Evolutionary conservation across 2,888 invertebrate genomes (phyloP), one percentile per base, ranked within the genome.

Genomic region (Catocala fraxini): DNA sequence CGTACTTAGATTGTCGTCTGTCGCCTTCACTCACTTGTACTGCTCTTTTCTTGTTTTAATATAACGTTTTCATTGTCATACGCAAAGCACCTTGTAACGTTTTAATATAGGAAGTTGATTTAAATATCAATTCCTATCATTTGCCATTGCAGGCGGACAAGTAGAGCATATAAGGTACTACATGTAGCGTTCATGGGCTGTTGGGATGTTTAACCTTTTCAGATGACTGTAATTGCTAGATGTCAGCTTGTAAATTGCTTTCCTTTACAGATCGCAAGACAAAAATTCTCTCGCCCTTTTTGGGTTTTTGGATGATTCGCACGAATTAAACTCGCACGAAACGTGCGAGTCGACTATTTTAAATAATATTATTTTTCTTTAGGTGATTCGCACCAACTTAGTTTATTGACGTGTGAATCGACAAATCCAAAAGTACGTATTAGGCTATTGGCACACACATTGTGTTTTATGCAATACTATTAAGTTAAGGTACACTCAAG

Each of bases 1-100:
- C 72, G 77, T 35, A 54, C 43, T 15, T 43, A 53, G 41, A 53
- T n/a, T 71, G 75, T 81, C 69, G 71, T 55, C 59, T 67, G 60
- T 75, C 68, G 66, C 73, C 73, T 77, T 63, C 64, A 63, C 55
- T 13, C 41, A 45, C 51, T 25, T 12, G 7, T 6, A 56, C 47
- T 56, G 46, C 57, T 58, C 72, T 62, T 69, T 69, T 58, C 70
- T 46, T 13, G 15, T 10, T 51, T 34, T 53, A 35, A 45, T 41
- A 15, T 46, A 46, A 45, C 0, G n/a, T 41, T 52, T 47, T 15
- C 13, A 34, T 58, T 33, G 51, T 12, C 12, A 15, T 39, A 51
- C 51, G 4, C 7, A 25, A 7, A 12, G 9, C 34, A 39, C 47
- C 52, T 52, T 58, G 51, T 51, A 41, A 13, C 11, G 39, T 34